A percentile compares a stretch with the other conserved stretches of the same genome.
These are phyloP conservation scores for Lepidothrix coronata DNA, from an alignment of 2,113 vertebrate species.

Conservation along the genomic window DNA sequence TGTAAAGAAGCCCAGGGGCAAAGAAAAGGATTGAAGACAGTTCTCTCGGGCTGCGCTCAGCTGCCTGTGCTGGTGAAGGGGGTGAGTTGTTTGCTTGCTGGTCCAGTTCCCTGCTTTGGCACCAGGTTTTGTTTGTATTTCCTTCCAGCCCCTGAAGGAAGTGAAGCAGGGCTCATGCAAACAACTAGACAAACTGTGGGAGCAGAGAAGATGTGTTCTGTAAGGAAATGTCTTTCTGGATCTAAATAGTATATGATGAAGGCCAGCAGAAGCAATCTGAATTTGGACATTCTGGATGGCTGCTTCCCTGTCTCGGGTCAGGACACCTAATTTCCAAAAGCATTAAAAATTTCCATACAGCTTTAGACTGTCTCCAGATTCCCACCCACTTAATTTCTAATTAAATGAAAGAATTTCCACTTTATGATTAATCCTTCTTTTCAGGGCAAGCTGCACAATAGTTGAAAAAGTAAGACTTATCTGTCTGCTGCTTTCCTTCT, in stretches of 20 bases:
- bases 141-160: not conserved
- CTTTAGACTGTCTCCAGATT: conserved; percentile 20
- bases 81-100: accelerated
- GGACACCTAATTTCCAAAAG: not conserved
- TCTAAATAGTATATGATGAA: not conserved
- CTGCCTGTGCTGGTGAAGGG: not conserved
- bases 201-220: not conserved
- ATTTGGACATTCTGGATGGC: not conserved
- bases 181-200: not conserved
- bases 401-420: conserved; percentile 56
- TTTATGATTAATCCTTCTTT: conserved; percentile 60
- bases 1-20: not conserved
- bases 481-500: conserved; percentile 43
- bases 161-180: not conserved
- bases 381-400: conserved; percentile 39
- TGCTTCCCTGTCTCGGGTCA: not conserved
- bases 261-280: not conserved
- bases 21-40: not conserved
- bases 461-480: conserved; percentile 62
- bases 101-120: not conserved
- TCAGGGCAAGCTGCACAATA: conserved; percentile 30
- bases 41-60: not conserved
- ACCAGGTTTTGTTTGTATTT: not conserved
- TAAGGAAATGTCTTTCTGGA: not conserved
- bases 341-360: not conserved